Evolutionary conservation across 2,888 invertebrate genomes (phyloP).

Genomic region (Geotrupes spiniger): DNA sequence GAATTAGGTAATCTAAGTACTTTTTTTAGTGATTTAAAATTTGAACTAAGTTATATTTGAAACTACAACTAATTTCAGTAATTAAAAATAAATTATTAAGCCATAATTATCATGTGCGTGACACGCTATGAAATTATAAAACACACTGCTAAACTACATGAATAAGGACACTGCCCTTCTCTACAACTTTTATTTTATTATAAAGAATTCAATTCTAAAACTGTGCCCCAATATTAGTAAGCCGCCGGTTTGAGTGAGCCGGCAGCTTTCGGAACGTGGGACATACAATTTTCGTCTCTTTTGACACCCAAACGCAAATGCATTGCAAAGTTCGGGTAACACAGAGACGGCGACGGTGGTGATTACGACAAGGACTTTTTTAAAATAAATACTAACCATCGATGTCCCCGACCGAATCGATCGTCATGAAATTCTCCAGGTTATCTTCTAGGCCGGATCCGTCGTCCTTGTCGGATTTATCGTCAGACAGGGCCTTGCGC

Average conservation of each 20-base stretch:
- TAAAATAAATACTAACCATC: slow-evolving; percentile 57
- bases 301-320: slow-evolving; percentile 26
- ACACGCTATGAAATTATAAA: too few species aligned
- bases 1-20: too few species aligned
- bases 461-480: slow-evolving; percentile 53
- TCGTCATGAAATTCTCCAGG: slow-evolving; percentile 80
- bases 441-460: slow-evolving; percentile 67
- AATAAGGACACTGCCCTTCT: too few species aligned
- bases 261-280: slow-evolving; percentile 25
- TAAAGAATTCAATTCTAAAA: too few species aligned
- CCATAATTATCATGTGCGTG: too few species aligned
- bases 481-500: slow-evolving; percentile 56
- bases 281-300: slow-evolving; percentile 28
- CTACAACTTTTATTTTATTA: too few species aligned
- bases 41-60: too few species aligned
- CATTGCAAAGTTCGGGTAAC: slow-evolving; percentile 29
- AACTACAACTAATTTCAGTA: too few species aligned
- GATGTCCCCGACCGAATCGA: slow-evolving; percentile 85
- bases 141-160: too few species aligned
- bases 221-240: slow-evolving; percentile 31
- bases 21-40: too few species aligned
- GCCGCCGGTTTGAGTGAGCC: slow-evolving; percentile 13
- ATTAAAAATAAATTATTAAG: too few species aligned
- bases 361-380: slow-evolving; percentile 4
- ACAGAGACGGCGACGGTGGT: slow-evolving; percentile 29